Evolutionary conservation across 2,113 vertebrate species (phyloP).

Genomic region (Scortum barcoo): DNA sequence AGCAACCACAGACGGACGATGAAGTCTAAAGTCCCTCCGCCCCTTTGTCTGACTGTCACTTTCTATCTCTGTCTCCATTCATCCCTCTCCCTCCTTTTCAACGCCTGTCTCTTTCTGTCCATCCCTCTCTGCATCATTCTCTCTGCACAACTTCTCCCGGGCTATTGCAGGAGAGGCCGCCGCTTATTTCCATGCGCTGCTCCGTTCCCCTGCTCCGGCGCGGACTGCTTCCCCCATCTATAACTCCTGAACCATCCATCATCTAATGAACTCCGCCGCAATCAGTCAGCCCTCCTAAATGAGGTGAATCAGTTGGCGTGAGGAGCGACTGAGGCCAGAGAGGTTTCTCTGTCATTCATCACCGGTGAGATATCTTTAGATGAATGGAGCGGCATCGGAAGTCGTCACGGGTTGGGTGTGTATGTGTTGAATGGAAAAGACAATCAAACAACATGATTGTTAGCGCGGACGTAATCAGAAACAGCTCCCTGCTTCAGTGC

Average conservation of each 20-base stretch:
- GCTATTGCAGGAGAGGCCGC: neutral
- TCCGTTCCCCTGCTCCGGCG: neutral
- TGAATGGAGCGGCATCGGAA: neutral
- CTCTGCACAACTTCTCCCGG: conserved; percentile 18
- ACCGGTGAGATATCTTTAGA: neutral
- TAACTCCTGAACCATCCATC: conserved; percentile 28
- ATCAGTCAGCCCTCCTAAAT: conserved; percentile 16
- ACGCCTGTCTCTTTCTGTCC: conserved; percentile 69
- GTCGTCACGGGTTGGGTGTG: neutral
- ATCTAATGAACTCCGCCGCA: conserved; percentile 26
- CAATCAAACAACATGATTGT: conserved; percentile 43
- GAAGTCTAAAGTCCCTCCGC: conserved; percentile 36
- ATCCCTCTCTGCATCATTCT: conserved; percentile 57
- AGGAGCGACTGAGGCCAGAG: neutral
- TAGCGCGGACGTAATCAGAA: conserved; percentile 22
- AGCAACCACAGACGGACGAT: conserved; percentile 39
- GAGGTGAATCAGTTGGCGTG: conserved; percentile 10
- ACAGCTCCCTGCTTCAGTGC: conserved; percentile 23
- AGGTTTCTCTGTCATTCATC: conserved; percentile 1
- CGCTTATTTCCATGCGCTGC: conserved; percentile 14
- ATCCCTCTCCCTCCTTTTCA: conserved; percentile 62
- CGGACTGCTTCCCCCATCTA: neutral
- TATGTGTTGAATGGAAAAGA: conserved; percentile 37
- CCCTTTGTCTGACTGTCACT: conserved; percentile 68
- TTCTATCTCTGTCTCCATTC: conserved; percentile 62